Conservation (phyloP, 2,113 vertebrate species). For the Campylorhamphus procurvoides region DNA sequence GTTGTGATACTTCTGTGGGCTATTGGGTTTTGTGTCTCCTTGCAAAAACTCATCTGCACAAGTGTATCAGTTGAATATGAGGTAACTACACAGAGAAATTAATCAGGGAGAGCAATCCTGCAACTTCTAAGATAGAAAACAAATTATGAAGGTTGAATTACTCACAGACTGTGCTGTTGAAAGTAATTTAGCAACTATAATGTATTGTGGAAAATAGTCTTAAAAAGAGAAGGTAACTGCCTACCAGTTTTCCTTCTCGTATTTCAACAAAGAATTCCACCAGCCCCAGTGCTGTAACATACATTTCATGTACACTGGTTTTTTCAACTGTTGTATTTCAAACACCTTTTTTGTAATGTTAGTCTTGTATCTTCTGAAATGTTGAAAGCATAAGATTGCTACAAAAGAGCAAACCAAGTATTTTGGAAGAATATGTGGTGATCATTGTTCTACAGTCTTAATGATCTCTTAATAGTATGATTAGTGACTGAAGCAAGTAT, state of each 20-base stretch:
- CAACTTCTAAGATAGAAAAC: not conserved
- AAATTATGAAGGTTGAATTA: not conserved
- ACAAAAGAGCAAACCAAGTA: not conserved
- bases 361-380: not conserved
- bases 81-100: not conserved
- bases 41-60: not conserved
- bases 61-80: not conserved
- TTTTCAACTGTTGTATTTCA: not conserved
- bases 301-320: not conserved
- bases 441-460: not conserved
- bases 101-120: not conserved
- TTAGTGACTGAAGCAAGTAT: not conserved
- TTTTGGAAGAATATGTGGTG: not conserved
- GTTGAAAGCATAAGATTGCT: not conserved
- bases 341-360: not conserved
- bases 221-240: not conserved
- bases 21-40: not conserved
- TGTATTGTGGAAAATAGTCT: not conserved
- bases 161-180: not conserved
- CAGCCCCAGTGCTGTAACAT: not conserved
- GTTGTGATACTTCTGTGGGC: not conserved
- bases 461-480: not conserved
- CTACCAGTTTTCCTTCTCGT: not conserved
- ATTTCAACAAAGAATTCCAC: not conserved
- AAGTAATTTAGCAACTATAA: not conserved